phyloP scores from a whole-genome alignment of 2,888 invertebrate genomes.

The Acanthosepion esculentum region DNA sequence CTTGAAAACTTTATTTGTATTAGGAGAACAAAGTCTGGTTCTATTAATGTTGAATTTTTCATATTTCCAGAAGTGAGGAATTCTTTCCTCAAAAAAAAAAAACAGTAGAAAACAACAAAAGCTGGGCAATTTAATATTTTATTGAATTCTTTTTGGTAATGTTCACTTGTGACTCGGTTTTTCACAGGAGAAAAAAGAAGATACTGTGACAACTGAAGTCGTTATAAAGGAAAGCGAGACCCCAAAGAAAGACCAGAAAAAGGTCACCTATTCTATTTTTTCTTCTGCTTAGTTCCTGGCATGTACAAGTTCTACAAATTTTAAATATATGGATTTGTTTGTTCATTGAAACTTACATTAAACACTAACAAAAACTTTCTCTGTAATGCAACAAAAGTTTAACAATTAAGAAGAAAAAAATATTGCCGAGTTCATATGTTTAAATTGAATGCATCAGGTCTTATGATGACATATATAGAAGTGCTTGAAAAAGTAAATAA shows the following conservation, averaged over 20 bases:
- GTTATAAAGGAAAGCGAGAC: not conserved
- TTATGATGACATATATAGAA: too few relatives aligned
- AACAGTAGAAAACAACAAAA: not conserved
- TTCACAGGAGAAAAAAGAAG: conserved; percentile 8
- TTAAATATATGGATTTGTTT: too few relatives aligned
- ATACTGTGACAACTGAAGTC: not conserved
- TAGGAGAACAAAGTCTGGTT: too few relatives aligned
- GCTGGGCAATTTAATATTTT: not conserved
- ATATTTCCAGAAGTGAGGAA: not conserved
- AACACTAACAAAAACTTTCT: not conserved
- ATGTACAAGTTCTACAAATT: not conserved
- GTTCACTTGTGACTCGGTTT: not conserved
- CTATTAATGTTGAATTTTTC: too few relatives aligned
- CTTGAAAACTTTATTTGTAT: too few relatives aligned
- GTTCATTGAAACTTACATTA: too few relatives aligned
- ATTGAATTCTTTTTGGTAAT: not conserved
- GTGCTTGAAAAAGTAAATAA: too few relatives aligned
- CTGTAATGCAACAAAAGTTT: too few relatives aligned
- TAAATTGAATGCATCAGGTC: too few relatives aligned
- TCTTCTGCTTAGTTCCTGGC: not conserved
- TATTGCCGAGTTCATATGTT: too few relatives aligned
- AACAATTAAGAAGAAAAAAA: too few relatives aligned
- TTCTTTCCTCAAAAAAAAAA: too few relatives aligned
- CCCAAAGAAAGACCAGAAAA: not conserved
- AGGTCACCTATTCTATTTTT: not conserved